Evolutionary conservation across 2,888 invertebrate species (phyloP), one percentile per base, ranked within the genome.

Genomic region (Dasysyrphus albostriatus): DNA sequence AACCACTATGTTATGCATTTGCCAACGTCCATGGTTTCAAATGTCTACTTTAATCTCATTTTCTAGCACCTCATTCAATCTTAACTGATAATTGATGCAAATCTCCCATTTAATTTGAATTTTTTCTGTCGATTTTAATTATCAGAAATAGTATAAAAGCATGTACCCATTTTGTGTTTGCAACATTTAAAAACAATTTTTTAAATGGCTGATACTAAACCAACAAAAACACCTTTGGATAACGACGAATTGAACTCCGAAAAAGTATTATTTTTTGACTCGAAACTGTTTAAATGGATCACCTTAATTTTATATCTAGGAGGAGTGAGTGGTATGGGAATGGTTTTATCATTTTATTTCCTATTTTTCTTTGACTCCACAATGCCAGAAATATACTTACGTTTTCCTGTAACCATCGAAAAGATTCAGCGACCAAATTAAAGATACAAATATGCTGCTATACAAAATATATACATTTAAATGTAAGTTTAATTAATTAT

Each of bases 331-430:
- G 90, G 92, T 1, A 69, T 92, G 87, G 92, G 92, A 80, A 89
- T 92, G 89, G 88, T 88, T 0, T 58, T 92, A 51, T 91, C 91
- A 3, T 69, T 92, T 1, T 92, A 92, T 73, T 92, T 90, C 67
- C 88, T 92, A 0, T 74, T 92, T 24, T 92, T 92, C 82, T 92
- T 92, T 67, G 92, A 92, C 74, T 92, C 92, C 8, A 88, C 89
- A 70, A 92, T 92, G 92, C 92, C 92, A 24, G 92, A 91, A 72
- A 92, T 92, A 37, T 90, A 92, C 88, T 75, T 90, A 34, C 90
- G 90, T 83, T 92, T 92, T 77, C 92, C 92, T 10, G 89, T 92
- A 75, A 91, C 92, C 0, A 89, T 91, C 89, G 69, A 69, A 24
- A 69, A 54, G 19, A 42, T 39, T 24, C 51, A 69, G 7, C 19